Percentiles rank a stretch among this genome's conserved stretches.
Conservation (phyloP, 2,113 vertebrate genomes). For the Girardinichthys multiradiatus region DNA sequence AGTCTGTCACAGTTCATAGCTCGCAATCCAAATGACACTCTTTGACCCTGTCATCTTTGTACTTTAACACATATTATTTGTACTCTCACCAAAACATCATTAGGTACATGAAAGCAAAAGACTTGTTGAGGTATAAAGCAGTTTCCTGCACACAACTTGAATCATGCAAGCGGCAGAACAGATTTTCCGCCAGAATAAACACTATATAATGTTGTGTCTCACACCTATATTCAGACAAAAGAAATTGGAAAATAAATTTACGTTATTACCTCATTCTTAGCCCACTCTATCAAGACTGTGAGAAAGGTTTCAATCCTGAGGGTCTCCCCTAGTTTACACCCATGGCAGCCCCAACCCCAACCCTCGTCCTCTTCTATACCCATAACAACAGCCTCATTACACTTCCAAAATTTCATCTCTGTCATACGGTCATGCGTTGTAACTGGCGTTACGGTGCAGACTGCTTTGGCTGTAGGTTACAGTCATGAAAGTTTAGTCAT, state of each 20-base stretch:
- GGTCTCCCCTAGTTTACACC: slow-evolving; percentile 57
- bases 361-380: slow-evolving; percentile 18
- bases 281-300: slow-evolving; percentile 52
- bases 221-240: background rate
- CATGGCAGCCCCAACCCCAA: slow-evolving; percentile 7
- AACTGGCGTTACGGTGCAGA: slow-evolving; percentile 9
- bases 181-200: background rate
- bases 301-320: slow-evolving; percentile 51
- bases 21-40: slow-evolving; percentile 39
- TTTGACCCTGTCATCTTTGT: slow-evolving; percentile 38
- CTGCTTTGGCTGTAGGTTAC: slow-evolving; percentile 35
- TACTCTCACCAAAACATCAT: slow-evolving; percentile 2
- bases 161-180: too few species aligned
- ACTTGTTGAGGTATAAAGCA: background rate
- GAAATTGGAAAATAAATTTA: slow-evolving; percentile 33
- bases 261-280: slow-evolving; percentile 51
- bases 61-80: slow-evolving; percentile 21
- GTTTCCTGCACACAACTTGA: background rate
- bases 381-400: slow-evolving; percentile 51
- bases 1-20: slow-evolving; percentile 54
- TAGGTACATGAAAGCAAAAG: background rate
- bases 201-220: background rate
- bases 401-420: background rate
- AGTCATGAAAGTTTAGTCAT: slow-evolving; percentile 38
- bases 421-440: background rate